A percentile compares a stretch with the other conserved stretches of the same genome.
Evolutionary conservation across 2,113 vertebrate species (phyloP).

Genomic region (Pedionomus torquatus): DNA sequence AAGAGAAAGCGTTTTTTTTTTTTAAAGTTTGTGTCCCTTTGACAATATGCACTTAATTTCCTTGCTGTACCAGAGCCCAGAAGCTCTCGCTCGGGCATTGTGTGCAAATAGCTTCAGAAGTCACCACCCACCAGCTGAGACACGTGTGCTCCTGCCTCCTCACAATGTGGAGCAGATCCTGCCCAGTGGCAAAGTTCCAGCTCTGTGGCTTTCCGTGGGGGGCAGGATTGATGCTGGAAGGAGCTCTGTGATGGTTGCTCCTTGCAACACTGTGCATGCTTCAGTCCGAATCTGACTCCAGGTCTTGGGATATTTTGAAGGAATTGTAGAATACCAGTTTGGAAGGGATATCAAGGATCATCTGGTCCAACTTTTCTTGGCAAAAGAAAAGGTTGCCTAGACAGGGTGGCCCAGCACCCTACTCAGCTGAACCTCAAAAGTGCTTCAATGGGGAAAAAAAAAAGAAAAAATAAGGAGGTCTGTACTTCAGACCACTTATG

Average conservation of each 20-base stretch:
- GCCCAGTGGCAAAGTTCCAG: neutral
- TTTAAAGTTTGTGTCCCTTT: neutral
- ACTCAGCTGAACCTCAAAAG: neutral
- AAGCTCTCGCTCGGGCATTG: neutral
- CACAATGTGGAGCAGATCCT: neutral
- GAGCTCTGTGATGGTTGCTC: neutral
- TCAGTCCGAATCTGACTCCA: neutral
- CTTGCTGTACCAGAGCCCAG: neutral
- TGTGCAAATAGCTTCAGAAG: neutral
- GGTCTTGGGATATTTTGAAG: neutral
- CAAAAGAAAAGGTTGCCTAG: neutral
- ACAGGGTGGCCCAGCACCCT: neutral
- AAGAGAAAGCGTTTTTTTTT: neutral
- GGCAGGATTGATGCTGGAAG: neutral
- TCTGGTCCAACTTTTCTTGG: neutral
- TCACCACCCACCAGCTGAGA: neutral
- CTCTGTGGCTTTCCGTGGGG: fast-evolving
- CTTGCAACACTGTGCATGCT: fast-evolving
- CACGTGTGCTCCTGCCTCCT: neutral
- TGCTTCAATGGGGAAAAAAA: neutral
- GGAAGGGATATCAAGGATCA: neutral
- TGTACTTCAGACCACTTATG: neutral
- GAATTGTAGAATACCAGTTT: neutral
- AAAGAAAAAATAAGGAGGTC: neutral
- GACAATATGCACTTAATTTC: neutral